Evolutionary conservation across 1,140 invertebrate species (phyloP).

Genomic region (Psix sp.): DNA sequence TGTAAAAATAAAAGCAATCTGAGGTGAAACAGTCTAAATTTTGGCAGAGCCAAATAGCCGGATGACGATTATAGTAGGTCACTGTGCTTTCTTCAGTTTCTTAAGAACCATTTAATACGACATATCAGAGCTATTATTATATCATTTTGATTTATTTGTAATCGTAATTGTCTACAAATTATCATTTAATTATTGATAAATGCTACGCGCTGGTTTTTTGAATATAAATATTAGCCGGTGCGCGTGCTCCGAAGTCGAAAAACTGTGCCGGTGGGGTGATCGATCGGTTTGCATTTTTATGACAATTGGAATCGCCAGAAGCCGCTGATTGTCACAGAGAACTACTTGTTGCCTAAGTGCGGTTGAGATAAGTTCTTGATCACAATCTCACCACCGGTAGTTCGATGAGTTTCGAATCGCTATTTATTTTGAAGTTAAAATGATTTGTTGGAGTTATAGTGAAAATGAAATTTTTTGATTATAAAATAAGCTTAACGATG

Average conservation of each 20-base stretch:
- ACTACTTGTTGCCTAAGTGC: constrained; percentile 46
- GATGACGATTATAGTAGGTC: constrained; percentile 52
- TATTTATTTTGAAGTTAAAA: too few species aligned
- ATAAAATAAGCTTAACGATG: too few species aligned
- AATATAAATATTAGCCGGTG: constrained; percentile 22
- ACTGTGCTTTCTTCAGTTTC: constrained; percentile 52
- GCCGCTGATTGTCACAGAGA: constrained; percentile 39
- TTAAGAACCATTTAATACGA: constrained; percentile 50
- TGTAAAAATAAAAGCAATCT: constrained; percentile 65
- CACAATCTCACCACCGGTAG: too few species aligned
- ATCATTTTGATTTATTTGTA: too few species aligned
- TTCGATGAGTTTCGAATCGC: too few species aligned
- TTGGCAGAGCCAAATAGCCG: constrained; percentile 46
- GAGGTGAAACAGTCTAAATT: constrained; percentile 46
- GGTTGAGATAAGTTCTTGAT: constrained; percentile 12
- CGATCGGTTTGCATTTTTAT: constrained; percentile 58
- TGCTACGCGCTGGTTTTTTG: constrained; percentile 30
- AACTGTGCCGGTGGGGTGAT: constrained; percentile 51
- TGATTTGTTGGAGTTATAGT: neutral
- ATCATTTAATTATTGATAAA: constrained; percentile 4
- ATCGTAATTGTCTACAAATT: constrained; percentile 13
- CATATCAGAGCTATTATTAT: too few species aligned
- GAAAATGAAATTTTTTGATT: too few species aligned
- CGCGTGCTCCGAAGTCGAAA: constrained; percentile 41
- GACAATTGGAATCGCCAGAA: constrained; percentile 51